A percentile compares a stretch with the other conserved stretches of the same genome.
Evolutionary conservation across 2,888 invertebrate genomes (phyloP).

Genomic region (Vanessa cardui): DNA sequence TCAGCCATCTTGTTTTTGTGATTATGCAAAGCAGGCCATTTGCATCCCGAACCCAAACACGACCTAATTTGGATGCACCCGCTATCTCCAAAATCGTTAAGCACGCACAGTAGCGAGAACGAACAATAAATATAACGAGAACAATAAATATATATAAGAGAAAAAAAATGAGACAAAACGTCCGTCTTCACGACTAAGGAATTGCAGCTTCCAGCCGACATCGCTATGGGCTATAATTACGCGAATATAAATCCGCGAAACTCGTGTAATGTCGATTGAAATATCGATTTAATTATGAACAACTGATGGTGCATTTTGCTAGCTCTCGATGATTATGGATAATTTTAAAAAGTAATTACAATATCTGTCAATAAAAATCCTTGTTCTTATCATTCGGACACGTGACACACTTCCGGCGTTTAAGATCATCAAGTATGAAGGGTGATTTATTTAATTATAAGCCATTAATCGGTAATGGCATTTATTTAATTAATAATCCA

Average conservation of each 20-base stretch:
- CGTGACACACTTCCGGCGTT: not conserved
- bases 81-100: conserved; percentile 76
- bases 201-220: conserved; percentile 18
- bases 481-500: not conserved
- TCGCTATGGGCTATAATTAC: conserved; percentile 14
- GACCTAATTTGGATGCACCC: conserved; percentile 68
- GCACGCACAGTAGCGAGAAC: conserved; percentile 77
- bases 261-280: conserved; percentile 4
- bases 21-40: conserved; percentile 72
- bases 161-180: conserved; percentile 76
- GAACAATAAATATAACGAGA: conserved; percentile 77
- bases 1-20: conserved; percentile 41
- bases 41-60: conserved; percentile 43
- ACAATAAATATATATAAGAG: conserved; percentile 74
- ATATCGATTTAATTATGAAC: conserved; percentile 6
- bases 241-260: conserved; percentile 5
- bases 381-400: not conserved
- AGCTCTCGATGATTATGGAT: not conserved
- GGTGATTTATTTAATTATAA: conserved; percentile 2
- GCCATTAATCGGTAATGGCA: conserved; percentile 3
- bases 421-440: not conserved
- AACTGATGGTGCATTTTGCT: not conserved
- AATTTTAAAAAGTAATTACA: not conserved
- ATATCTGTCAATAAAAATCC: not conserved
- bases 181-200: conserved; percentile 60